Evolutionary conservation across 2,888 invertebrate genomes (phyloP).

Genomic region (Hesperia comma): DNA sequence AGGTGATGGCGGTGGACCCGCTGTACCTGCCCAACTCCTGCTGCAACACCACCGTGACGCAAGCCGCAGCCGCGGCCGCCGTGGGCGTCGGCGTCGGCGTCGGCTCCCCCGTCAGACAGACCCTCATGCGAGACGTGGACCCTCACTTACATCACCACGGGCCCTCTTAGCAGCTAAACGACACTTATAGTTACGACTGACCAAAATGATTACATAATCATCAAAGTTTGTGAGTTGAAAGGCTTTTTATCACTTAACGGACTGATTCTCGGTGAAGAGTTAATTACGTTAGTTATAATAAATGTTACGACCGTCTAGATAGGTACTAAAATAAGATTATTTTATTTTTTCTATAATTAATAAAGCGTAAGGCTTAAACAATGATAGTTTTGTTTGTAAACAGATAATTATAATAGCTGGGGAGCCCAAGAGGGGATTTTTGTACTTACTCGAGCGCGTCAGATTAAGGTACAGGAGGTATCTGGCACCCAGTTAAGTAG

Average conservation of each 20-base stretch:
- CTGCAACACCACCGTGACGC: conserved; percentile 9
- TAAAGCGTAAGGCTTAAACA: background rate
- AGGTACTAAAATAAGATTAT: background rate
- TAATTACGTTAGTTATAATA: background rate
- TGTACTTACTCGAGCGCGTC: too few species aligned
- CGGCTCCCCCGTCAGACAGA: conserved; percentile 10
- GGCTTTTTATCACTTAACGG: background rate
- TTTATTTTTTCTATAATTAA: conserved; percentile 5
- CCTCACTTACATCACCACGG: conserved; percentile 29
- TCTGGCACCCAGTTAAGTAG: too few species aligned
- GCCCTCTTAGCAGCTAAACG: conserved; percentile 13
- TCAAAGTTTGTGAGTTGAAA: background rate
- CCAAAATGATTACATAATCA: too few species aligned
- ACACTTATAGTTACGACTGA: background rate
- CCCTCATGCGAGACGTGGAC: conserved; percentile 29
- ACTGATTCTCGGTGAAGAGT: background rate
- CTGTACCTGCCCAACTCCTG: conserved; percentile 30
- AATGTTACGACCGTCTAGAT: background rate
- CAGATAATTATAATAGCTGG: too few species aligned
- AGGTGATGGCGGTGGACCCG: conserved; percentile 33
- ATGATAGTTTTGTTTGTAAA: too few species aligned
- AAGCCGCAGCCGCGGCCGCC: conserved; percentile 2
- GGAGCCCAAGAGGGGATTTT: too few species aligned
- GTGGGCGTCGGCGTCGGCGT: conserved; percentile 13
- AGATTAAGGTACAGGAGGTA: too few species aligned